Percentiles rank a stretch among this genome's conserved stretches.
Evolutionary conservation across 2,113 vertebrate species (phyloP).

Genomic region (Pelvicachromis taeniatus): DNA sequence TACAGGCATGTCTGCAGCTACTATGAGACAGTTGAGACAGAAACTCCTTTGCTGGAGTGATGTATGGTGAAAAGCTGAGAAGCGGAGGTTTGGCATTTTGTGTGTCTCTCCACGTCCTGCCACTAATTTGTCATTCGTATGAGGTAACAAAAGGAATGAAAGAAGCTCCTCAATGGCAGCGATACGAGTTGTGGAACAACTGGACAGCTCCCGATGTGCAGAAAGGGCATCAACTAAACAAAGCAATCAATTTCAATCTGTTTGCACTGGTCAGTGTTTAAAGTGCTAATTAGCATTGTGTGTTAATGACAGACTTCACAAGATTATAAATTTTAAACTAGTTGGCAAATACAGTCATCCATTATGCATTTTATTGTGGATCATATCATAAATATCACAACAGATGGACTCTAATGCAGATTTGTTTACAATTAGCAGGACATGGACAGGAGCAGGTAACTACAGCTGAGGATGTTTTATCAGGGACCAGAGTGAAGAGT

Average conservation of each 20-base stretch:
- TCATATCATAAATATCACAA: background rate
- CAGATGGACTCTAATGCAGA: background rate
- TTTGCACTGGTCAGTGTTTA: background rate
- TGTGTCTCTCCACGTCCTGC: background rate
- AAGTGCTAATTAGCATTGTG: background rate
- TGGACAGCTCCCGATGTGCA: background rate
- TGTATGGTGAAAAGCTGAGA: background rate
- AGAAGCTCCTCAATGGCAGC: background rate
- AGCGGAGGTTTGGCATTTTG: background rate
- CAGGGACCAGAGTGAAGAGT: accelerated
- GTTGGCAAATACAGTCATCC: background rate
- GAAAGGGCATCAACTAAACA: background rate
- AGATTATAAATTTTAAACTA: background rate
- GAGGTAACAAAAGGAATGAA: background rate
- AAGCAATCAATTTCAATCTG: background rate
- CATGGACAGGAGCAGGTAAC: background rate
- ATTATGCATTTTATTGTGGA: background rate
- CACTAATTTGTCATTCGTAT: background rate
- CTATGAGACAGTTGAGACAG: background rate
- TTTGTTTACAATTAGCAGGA: background rate
- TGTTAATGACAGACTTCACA: background rate
- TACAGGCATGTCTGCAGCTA: background rate
- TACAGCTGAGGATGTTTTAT: background rate
- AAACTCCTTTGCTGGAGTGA: background rate
- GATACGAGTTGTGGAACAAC: background rate